Base-by-base conservation (phyloP, 2,797 vertebrate genomes). In the Thalassophryne amazonica region DNA sequence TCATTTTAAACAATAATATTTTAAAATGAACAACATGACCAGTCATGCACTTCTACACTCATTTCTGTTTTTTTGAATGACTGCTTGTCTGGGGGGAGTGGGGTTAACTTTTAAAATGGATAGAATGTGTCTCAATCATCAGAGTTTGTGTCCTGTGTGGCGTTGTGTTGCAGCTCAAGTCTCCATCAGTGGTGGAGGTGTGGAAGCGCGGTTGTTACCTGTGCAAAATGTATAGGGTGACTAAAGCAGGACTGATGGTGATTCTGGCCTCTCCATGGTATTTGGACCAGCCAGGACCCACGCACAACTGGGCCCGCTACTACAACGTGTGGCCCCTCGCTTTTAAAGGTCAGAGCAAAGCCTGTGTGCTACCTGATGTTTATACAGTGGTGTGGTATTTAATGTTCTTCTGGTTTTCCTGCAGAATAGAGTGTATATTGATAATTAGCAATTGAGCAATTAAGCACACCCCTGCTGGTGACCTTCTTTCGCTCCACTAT, bases 191-290 rank as follows among this genome's bases (percentile, higher is more conserved):
- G 67, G 88, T 97, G 78, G 94, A 95, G 2, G 94, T 98, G 1
- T 98, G 96, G 96, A 94, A 88, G 60, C 76, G 80, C 18, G 84
- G 76, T 5, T 74, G 54, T 0, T 98, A 95, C 70, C 34, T 78
- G 51, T 84, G 89, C 6, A 91, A 97, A 78, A 68, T 95, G 60
- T 85, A 86, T 0, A 83, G 72, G 24, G 87, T 96, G 78, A 90
- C 86, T 17, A 80, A 84, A 38, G 91, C 92, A 3, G 93, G 94
- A 28, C 90, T 93, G 67, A 86, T 60, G n/a, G 91, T 88, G 37
- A 87, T 98, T 69, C 89, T 98, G 9, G 93, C 94, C 21, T 87
- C 95, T 2, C 95, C 95, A 0, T 98, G 95, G 93, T 98, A 98
- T 73, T 91, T 98, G 73, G 96, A 98, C 77, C 76, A 49, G 47